These are phyloP conservation scores for Parnassius glacialis DNA, from an alignment of 2,888 invertebrate genomes.

Conservation along the genomic window DNA sequence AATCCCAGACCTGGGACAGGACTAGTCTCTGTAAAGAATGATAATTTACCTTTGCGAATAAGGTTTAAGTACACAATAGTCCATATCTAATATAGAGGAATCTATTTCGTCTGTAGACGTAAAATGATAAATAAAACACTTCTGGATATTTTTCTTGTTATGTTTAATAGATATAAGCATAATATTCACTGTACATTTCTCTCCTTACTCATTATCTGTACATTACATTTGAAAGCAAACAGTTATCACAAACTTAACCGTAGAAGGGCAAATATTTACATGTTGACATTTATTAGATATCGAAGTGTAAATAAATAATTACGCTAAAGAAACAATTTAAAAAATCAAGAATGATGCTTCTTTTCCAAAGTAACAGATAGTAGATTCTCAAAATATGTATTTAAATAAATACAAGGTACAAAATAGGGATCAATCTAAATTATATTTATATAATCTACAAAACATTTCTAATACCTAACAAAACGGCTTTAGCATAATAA, in stretches of 20 bases:
- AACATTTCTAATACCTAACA: too few relatives aligned
- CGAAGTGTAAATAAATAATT: neutral
- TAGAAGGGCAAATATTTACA: conserved; percentile 27
- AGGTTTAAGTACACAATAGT: too few relatives aligned
- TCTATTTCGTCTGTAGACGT: neutral
- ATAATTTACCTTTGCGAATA: too few relatives aligned
- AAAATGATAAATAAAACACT: conserved; percentile 25
- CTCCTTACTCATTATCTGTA: conserved; percentile 36
- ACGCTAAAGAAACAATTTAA: neutral
- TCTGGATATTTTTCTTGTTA: conserved; percentile 34
- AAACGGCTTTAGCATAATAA: too few relatives aligned
- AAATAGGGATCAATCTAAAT: neutral
- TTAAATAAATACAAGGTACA: neutral
- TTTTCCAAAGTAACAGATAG: too few relatives aligned
- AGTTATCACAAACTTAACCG: conserved; percentile 33
- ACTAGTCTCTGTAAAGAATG: too few relatives aligned
- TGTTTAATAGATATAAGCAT: conserved; percentile 50
- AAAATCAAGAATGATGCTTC: too few relatives aligned
- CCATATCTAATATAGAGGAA: too few relatives aligned
- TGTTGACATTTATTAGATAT: neutral
- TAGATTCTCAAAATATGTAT: too few relatives aligned
- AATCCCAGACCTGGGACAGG: too few relatives aligned
- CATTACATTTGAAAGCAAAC: conserved; percentile 32
- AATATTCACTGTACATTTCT: conserved; percentile 43
- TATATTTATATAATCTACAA: too few relatives aligned